Base-by-base conservation (phyloP, 1,140 invertebrate species). In the Zaprionus ghesquierei region DNA sequence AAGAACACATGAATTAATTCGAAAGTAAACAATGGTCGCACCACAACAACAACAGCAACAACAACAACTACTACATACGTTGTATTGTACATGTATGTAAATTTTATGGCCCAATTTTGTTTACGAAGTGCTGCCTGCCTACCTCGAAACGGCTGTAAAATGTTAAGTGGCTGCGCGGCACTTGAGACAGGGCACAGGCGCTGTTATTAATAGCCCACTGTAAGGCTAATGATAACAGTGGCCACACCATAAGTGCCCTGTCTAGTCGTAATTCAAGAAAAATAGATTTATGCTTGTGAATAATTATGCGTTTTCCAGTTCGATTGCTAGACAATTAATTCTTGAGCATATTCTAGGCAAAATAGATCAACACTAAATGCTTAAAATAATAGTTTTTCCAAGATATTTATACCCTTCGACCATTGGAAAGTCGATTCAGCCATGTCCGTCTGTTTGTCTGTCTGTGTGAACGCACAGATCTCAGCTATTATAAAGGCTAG, bases 131-230 rank as follows among this genome's bases (percentile, higher is more conserved):
- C 15, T 55, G 31, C 51, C 15, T 60, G 31, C 51, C 60, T 69
- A 78, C 80, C 77, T 72, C 68, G 72, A 44, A 15, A 51, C 25
- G 59, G 66, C 51, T 81, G 78, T 81, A 86, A 85, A 82, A 86
- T 64, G 29, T 53, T 50, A 79, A 80, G 77, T 81, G 77, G 18
- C 18, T 74, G 27, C 27, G 49, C 46, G 38, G 20, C 58, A 77
- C 77, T 85, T 49, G 58, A n/a, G n/a, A 55, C 63, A 50, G 33
- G 41, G 23, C 53, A 35, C n/a, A n/a, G n/a, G 22, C 58, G 53
- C 20, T 50, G 13, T 35, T 72, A 60, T 50, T 60, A 75, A 72
- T 55, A 54, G 73, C 9, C 9, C 27, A 38, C 25, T 70, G 65
- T 75, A 66, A 66, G 33, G 53, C 64, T 25, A 51, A 51, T 50